A percentile compares a stretch with the other conserved stretches of the same genome.
Conservation (phyloP, 2,797 vertebrate species). For the Melanogrammus aeglefinus region DNA sequence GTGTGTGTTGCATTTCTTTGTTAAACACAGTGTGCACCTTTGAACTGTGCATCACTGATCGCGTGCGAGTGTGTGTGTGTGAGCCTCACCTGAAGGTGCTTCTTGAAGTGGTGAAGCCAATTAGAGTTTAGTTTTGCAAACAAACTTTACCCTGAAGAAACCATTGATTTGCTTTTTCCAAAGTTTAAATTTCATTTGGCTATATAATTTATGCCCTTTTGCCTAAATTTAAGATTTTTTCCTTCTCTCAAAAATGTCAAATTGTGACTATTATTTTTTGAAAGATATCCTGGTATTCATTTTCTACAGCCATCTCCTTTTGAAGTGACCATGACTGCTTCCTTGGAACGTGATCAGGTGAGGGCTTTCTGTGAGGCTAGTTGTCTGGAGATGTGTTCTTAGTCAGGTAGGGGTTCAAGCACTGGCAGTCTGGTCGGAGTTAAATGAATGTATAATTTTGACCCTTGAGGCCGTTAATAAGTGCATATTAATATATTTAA, state of each 20-base stretch:
- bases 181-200: too few relatives aligned
- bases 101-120: constrained; percentile 50
- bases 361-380: too few relatives aligned
- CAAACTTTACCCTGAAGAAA: too few relatives aligned
- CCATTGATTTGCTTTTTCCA: too few relatives aligned
- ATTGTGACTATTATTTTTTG: background rate
- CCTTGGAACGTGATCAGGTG: too few relatives aligned
- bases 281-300: background rate
- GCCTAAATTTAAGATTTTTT: too few relatives aligned
- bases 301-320: background rate
- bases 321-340: too few relatives aligned
- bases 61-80: background rate
- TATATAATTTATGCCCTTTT: too few relatives aligned
- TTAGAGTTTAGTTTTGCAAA: constrained; percentile 38
- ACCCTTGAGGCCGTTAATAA: background rate
- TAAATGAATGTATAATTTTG: background rate
- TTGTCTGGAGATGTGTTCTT: too few relatives aligned
- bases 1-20: background rate
- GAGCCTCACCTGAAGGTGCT: background rate
- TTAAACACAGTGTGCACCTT: background rate
- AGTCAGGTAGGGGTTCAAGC: background rate
- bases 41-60: background rate
- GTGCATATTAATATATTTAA: background rate
- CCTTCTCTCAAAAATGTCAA: background rate
- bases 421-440: background rate